Percentiles rank a stretch among this genome's conserved stretches.
Evolutionary conservation across 2,113 vertebrate genomes (phyloP).

Genomic region (Terrapene triunguis): DNA sequence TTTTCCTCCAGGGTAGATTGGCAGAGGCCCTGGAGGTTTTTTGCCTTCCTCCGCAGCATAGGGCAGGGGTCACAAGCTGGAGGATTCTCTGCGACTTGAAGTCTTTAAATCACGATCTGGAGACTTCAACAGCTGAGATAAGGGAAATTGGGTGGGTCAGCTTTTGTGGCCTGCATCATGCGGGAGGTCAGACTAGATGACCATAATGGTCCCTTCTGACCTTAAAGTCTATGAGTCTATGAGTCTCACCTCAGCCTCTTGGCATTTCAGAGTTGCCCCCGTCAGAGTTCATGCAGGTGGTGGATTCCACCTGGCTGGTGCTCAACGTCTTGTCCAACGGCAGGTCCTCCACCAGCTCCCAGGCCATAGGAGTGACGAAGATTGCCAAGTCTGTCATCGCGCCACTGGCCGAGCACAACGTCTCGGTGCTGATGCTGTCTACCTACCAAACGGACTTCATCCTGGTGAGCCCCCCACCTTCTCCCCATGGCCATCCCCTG

Average conservation of each 20-base stretch:
- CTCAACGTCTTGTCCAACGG: constrained; percentile 94
- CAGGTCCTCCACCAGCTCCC: constrained; percentile 83
- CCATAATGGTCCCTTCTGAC: no score
- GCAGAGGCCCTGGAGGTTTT: no score
- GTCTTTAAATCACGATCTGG: no score
- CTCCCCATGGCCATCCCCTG: accelerated
- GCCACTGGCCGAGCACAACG: constrained; percentile 93
- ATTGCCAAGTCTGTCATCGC: constrained; percentile 95
- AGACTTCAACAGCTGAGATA: no score
- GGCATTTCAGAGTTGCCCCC: constrained; percentile 86
- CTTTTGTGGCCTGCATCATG: no score
- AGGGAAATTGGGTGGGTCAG: no score
- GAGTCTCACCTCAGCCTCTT: neutral
- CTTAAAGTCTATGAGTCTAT: no score
- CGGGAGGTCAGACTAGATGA: no score
- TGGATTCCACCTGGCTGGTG: constrained; percentile 92
- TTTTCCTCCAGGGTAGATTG: no score
- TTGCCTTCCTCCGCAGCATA: no score
- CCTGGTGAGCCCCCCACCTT: constrained; percentile 79
- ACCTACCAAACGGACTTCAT: constrained; percentile 96
- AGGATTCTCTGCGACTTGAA: no score
- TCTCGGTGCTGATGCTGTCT: constrained; percentile 97
- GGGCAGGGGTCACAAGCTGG: no score
- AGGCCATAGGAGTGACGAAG: constrained; percentile 95
- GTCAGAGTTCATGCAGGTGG: constrained; percentile 93